Evolutionary conservation across 1,140 invertebrate genomes (phyloP).

Genomic region (Callitettix versicolor): DNA sequence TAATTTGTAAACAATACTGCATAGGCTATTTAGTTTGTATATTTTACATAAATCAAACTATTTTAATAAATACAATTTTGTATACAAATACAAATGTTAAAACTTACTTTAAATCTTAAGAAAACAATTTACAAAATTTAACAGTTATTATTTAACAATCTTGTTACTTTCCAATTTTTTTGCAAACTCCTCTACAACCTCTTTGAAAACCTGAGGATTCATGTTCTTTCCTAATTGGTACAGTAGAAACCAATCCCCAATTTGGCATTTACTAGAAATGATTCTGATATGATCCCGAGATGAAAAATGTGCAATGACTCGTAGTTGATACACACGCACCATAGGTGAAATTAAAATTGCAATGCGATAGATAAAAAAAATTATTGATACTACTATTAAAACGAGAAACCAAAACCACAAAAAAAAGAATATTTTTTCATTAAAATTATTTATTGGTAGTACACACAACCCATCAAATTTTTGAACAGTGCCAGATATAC

Average conservation of each 20-base stretch:
- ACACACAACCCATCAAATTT: conserved; percentile 57
- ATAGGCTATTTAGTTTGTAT: too few relatives aligned
- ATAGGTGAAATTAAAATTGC: conserved; percentile 62
- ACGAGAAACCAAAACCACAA: conserved; percentile 73
- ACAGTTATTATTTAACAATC: conserved; percentile 25
- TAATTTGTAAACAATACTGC: too few relatives aligned
- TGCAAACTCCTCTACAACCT: conserved; percentile 68
- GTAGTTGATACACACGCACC: conserved; percentile 61
- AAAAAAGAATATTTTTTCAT: conserved; percentile 70
- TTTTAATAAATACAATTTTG: too few relatives aligned
- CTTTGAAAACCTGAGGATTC: conserved; percentile 79
- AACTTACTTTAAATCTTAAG: too few relatives aligned
- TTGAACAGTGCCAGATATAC: conserved; percentile 46
- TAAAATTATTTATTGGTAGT: conserved; percentile 63
- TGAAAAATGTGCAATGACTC: conserved; percentile 67
- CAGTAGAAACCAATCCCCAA: conserved; percentile 88
- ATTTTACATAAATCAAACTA: too few relatives aligned
- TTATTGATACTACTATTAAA: conserved; percentile 45
- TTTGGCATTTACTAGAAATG: conserved; percentile 70
- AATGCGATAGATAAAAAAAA: conserved; percentile 57
- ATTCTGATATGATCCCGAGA: conserved; percentile 62
- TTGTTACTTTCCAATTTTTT: conserved; percentile 40
- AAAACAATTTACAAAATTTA: too few relatives aligned
- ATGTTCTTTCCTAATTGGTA: conserved; percentile 89
- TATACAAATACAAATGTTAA: too few relatives aligned